phyloP scores from a whole-genome alignment of 2,888 invertebrate genomes.

The Dilophus febrilis region DNA sequence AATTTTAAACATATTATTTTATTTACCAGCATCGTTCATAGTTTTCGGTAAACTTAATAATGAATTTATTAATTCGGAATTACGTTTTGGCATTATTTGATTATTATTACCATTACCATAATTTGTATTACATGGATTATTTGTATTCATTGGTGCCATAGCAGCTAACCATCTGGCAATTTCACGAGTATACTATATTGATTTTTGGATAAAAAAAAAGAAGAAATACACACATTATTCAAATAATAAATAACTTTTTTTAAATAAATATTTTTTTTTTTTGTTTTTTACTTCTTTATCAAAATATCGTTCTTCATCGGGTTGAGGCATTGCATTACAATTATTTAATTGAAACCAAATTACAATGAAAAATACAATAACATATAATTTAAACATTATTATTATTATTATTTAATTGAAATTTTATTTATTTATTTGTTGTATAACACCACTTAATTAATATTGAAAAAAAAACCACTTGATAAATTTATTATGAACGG shows the following conservation, averaged over 20 bases:
- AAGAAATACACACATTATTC: not conserved
- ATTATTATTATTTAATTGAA: too few species aligned
- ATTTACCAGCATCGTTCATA: constrained; percentile 56
- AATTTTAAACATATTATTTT: constrained; percentile 15
- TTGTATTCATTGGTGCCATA: constrained; percentile 17
- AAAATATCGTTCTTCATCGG: constrained; percentile 25
- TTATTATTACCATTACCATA: constrained; percentile 12
- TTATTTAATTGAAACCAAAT: not conserved
- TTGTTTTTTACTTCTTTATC: constrained; percentile 21
- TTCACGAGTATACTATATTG: constrained; percentile 19
- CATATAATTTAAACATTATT: too few species aligned
- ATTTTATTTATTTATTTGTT: too few species aligned
- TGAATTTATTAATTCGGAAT: constrained; percentile 56
- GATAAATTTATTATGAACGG: too few species aligned
- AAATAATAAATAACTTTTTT: not conserved
- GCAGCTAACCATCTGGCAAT: constrained; percentile 22
- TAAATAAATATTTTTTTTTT: not conserved
- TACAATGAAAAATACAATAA: not conserved
- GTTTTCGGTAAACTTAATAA: constrained; percentile 58
- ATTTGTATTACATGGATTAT: constrained; percentile 11
- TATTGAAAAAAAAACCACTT: too few species aligned
- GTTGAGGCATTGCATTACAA: constrained; percentile 15
- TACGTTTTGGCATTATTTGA: constrained; percentile 44
- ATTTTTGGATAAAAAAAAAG: constrained; percentile 1
- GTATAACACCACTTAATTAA: too few species aligned